phyloP scores from a whole-genome alignment of 1,140 invertebrate genomes.

The Ips typographus region DNA sequence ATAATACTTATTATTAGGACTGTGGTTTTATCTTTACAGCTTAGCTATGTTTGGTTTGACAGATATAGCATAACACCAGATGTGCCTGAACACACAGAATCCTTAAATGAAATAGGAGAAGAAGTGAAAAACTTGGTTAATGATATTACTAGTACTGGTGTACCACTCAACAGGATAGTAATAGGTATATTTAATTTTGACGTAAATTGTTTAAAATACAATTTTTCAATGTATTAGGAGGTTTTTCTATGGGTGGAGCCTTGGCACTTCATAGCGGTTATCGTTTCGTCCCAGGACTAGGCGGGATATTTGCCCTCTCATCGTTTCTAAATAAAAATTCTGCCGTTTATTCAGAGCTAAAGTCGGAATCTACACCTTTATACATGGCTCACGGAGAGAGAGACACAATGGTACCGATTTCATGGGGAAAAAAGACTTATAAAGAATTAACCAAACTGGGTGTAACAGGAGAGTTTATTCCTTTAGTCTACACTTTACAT shows the following conservation, averaged over 20 bases:
- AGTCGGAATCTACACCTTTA: slow-evolving; percentile 41
- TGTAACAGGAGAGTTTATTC: slow-evolving; percentile 56
- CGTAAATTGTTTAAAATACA: background rate
- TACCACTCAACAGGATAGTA: slow-evolving; percentile 65
- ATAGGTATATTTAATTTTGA: slow-evolving; percentile 53
- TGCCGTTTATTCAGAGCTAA: slow-evolving; percentile 56
- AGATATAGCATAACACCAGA: slow-evolving; percentile 59
- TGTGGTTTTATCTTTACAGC: slow-evolving; percentile 48
- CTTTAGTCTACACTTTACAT: slow-evolving; percentile 57
- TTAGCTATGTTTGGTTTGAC: slow-evolving; percentile 72
- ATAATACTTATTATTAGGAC: background rate
- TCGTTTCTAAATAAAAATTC: slow-evolving; percentile 72
- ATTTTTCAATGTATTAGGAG: slow-evolving; percentile 53
- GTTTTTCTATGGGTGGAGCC: slow-evolving; percentile 77
- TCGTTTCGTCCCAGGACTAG: slow-evolving; percentile 61
- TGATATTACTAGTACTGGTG: slow-evolving; percentile 62
- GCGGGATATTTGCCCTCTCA: slow-evolving; percentile 69
- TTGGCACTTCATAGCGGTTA: slow-evolving; percentile 68
- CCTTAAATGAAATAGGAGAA: slow-evolving; percentile 59
- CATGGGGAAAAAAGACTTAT: slow-evolving; percentile 59
- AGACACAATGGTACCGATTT: slow-evolving; percentile 58
- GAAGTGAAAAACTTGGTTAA: slow-evolving; percentile 62
- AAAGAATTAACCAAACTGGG: slow-evolving; percentile 54
- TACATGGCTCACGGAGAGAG: slow-evolving; percentile 56
- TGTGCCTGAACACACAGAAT: slow-evolving; percentile 62